Evolutionary conservation across 2,888 invertebrate species (phyloP).

Genomic region (Trachelus tabidus): DNA sequence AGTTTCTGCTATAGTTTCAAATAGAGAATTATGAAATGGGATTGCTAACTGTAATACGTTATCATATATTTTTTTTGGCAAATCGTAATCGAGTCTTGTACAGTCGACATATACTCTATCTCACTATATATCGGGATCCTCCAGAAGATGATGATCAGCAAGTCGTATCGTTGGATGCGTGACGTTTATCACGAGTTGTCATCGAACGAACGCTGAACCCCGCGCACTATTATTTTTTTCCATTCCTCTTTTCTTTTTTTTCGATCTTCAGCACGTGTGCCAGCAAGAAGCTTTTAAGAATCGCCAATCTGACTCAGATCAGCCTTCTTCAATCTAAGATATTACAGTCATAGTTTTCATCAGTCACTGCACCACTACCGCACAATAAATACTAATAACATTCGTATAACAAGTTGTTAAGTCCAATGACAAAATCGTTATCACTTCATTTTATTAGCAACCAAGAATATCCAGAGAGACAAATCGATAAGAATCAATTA

Average conservation of each 20-base stretch:
- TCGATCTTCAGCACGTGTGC: not conserved
- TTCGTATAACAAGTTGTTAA: not conserved
- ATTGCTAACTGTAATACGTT: not conserved
- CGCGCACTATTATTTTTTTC: not conserved
- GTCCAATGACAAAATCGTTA: not conserved
- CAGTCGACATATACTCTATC: not conserved
- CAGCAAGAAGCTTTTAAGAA: not conserved
- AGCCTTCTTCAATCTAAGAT: not conserved
- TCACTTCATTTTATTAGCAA: not conserved
- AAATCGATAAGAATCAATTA: not conserved
- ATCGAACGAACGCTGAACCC: not conserved
- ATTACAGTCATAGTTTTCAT: not conserved
- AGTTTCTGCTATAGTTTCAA: not conserved
- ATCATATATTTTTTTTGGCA: not conserved
- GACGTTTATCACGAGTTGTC: not conserved
- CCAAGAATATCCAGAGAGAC: not conserved
- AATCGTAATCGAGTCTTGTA: not conserved
- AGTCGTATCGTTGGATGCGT: not conserved
- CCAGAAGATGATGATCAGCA: not conserved
- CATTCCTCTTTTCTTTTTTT: not conserved
- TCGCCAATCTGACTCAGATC: not conserved
- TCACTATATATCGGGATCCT: not conserved
- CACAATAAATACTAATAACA: not conserved
- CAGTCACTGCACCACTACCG: not conserved
- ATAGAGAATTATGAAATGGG: not conserved